These are phyloP conservation scores for Eulithis prunata DNA, from an alignment of 2,888 invertebrate genomes.

Conservation along the genomic window DNA sequence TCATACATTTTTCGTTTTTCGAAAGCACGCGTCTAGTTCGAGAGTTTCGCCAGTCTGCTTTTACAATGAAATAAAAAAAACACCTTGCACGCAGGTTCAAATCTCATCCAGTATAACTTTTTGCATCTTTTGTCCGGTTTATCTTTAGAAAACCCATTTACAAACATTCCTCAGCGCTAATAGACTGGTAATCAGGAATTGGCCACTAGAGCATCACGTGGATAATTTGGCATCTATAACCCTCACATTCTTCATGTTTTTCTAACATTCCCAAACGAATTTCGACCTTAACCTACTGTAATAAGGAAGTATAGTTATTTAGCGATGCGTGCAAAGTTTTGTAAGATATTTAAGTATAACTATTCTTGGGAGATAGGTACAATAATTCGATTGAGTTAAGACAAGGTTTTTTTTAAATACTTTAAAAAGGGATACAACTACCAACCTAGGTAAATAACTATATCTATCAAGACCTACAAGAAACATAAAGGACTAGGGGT, in stretches of 20 bases:
- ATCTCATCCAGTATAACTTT: background rate
- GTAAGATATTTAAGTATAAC: constrained; percentile 9
- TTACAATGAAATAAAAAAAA: no score
- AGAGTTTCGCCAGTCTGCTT: no score
- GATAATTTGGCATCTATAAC: constrained; percentile 18
- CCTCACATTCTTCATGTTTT: constrained; percentile 4
- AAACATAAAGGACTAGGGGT: no score
- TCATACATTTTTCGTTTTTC: no score
- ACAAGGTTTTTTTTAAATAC: background rate
- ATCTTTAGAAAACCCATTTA: constrained; percentile 16
- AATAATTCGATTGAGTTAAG: constrained; percentile 13
- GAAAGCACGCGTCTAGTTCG: no score
- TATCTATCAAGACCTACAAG: no score
- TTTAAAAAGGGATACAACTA: no score
- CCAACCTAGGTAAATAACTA: no score
- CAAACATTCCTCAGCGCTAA: constrained; percentile 16
- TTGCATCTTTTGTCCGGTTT: background rate
- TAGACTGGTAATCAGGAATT: constrained; percentile 14
- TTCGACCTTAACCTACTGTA: constrained; percentile 12
- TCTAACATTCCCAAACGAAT: constrained; percentile 6
- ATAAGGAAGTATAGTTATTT: constrained; percentile 11
- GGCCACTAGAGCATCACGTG: constrained; percentile 13
- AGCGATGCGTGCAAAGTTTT: constrained; percentile 1
- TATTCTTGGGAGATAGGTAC: constrained; percentile 8
- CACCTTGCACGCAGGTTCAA: background rate